phyloP scores from a whole-genome alignment of 1,140 invertebrate species.

The Drosophila baimaii region DNA sequence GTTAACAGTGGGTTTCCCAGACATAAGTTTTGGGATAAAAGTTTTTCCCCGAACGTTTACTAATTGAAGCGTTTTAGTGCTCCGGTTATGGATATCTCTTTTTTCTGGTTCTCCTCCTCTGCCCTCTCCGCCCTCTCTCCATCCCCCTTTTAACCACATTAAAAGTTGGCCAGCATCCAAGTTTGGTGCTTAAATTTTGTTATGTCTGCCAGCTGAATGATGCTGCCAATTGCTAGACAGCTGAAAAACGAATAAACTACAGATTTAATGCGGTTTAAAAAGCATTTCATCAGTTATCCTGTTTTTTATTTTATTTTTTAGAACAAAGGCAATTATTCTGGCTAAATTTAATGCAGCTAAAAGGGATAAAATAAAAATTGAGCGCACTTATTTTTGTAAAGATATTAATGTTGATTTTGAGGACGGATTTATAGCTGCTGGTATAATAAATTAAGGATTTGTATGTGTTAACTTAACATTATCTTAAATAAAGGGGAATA shows the following conservation, averaged over 20 bases:
- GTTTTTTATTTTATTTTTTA: no score
- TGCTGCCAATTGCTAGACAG: conserved; percentile 27
- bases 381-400: not conserved
- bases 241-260: conserved; percentile 26
- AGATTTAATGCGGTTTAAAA: conserved; percentile 20
- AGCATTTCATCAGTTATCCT: conserved; percentile 3
- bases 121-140: no score
- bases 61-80: conserved; percentile 74
- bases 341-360: not conserved
- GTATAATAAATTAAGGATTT: not conserved
- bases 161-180: conserved; percentile 69
- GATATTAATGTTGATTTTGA: not conserved
- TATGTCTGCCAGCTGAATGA: conserved; percentile 51
- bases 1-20: not conserved
- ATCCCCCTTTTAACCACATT: conserved; percentile 62
- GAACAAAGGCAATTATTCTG: not conserved
- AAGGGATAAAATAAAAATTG: not conserved
- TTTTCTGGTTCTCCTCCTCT: conserved; percentile 14
- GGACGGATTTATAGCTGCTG: not conserved
- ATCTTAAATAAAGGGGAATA: not conserved
- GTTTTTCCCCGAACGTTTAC: conserved; percentile 36
- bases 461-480: no score
- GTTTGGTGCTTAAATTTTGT: conserved; percentile 70
- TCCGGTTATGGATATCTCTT: conserved; percentile 16
- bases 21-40: conserved; percentile 37